Evolutionary conservation across 2,797 vertebrate species (phyloP).

Genomic region (Pseudocheirus occidentalis): DNA sequence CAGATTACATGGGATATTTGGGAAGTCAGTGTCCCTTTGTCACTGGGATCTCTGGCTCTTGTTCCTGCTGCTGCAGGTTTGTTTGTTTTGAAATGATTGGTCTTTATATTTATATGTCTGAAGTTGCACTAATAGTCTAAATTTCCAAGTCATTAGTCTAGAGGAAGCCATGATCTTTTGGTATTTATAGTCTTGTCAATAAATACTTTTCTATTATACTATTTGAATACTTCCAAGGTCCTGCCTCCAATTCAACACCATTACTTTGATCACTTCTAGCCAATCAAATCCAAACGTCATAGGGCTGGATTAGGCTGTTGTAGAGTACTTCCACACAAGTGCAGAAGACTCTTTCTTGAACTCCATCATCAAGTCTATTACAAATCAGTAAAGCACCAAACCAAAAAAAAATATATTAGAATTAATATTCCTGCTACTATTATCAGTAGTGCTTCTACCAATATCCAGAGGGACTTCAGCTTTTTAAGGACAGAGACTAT

Average conservation of each 20-base stretch:
- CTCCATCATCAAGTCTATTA: not conserved
- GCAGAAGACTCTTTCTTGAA: not conserved
- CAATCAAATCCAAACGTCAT: conserved; percentile 15
- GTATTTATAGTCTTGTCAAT: not conserved
- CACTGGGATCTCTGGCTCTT: not conserved
- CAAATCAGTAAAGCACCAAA: not conserved
- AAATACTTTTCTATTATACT: not conserved
- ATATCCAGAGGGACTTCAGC: not conserved
- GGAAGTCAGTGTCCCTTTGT: not conserved
- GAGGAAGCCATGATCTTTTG: not conserved
- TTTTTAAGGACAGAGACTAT: not conserved
- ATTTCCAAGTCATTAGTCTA: not conserved
- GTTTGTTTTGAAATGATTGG: not conserved
- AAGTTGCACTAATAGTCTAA: not conserved
- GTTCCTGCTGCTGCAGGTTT: not conserved
- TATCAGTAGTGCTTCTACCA: not conserved
- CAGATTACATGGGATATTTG: not conserved
- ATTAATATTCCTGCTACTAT: not conserved
- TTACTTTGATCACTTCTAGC: conserved; percentile 20
- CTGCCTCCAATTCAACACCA: not conserved
- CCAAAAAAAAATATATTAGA: not conserved
- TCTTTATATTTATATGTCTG: not conserved
- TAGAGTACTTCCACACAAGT: not conserved
- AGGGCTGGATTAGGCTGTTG: not conserved
- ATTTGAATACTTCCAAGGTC: conserved; percentile 4